These are phyloP conservation scores for Coilia nasus DNA, from an alignment of 2,797 vertebrate genomes.

Conservation along the genomic window DNA sequence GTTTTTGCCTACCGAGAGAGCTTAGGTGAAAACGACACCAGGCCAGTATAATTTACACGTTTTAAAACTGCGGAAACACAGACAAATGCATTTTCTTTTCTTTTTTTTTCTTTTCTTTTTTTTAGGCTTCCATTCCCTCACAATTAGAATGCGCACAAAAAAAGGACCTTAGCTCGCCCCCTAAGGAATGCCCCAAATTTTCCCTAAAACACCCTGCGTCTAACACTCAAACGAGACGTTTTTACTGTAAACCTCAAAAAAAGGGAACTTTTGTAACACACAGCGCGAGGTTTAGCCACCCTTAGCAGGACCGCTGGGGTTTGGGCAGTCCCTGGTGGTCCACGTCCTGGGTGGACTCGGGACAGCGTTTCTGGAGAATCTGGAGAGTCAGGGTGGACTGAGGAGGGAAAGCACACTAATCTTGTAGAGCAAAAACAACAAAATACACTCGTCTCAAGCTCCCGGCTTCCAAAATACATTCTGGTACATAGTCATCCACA, in stretches of 20 bases:
- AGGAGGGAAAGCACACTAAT: constrained; percentile 19
- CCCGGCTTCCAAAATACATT: constrained; percentile 11
- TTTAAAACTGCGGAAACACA: constrained; percentile 58
- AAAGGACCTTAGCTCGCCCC: not conserved
- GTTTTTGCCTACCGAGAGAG: constrained; percentile 69
- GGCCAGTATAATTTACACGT: constrained; percentile 71
- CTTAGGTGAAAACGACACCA: constrained; percentile 67
- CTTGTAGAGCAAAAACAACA: too few relatives aligned
- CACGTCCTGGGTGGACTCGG: not conserved
- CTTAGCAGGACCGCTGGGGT: too few relatives aligned
- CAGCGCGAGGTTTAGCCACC: not conserved
- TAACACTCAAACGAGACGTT: not conserved
- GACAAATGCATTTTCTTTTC: constrained; percentile 34
- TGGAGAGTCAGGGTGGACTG: not conserved
- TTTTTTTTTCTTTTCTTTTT: not conserved
- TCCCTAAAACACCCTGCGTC: not conserved
- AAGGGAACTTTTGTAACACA: not conserved
- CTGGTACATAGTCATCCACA: not conserved
- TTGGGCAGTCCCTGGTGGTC: not conserved
- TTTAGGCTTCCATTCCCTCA: constrained; percentile 31
- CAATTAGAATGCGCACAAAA: constrained; percentile 26
- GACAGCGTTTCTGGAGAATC: not conserved
- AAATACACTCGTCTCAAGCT: constrained; percentile 3
- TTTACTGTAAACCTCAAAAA: constrained; percentile 1
- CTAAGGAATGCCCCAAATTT: constrained; percentile 13